Evolutionary conservation across 2,888 invertebrate species (phyloP).

Genomic region (Pilophorus perplexus): DNA sequence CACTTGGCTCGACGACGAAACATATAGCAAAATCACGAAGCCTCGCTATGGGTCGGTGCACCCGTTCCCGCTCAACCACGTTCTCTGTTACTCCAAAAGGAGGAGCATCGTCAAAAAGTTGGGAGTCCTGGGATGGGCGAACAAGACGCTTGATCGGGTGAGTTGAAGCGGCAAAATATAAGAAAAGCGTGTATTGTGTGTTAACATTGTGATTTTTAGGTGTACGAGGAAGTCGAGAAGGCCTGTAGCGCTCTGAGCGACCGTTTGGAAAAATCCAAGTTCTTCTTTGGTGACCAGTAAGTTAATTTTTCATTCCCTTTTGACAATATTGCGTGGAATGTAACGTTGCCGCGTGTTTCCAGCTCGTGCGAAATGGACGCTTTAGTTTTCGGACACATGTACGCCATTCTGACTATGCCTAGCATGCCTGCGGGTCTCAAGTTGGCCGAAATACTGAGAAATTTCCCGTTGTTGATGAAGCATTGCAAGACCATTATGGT

Average conservation of each 20-base stretch:
- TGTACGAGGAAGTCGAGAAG: conserved; percentile 67
- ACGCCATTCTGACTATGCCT: conserved; percentile 85
- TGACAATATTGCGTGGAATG: background rate
- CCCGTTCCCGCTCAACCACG: conserved; percentile 85
- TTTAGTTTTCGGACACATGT: conserved; percentile 94
- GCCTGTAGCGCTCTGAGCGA: conserved; percentile 86
- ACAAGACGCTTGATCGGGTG: conserved; percentile 75
- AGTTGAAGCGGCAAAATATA: conserved; percentile 27
- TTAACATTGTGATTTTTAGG: conserved; percentile 47
- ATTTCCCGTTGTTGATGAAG: conserved; percentile 12
- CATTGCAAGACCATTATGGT: conserved; percentile 41
- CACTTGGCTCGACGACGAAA: conserved; percentile 79
- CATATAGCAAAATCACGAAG: conserved; percentile 77
- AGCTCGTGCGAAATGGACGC: conserved; percentile 95
- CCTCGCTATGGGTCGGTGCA: conserved; percentile 84
- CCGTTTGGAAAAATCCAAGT: conserved; percentile 73
- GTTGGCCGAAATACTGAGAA: conserved; percentile 61
- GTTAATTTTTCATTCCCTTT: conserved; percentile 50
- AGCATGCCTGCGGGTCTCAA: conserved; percentile 80
- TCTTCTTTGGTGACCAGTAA: conserved; percentile 77
- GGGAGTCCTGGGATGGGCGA: conserved; percentile 76
- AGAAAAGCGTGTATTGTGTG: background rate
- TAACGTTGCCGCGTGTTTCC: conserved; percentile 50
- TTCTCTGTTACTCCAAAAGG: conserved; percentile 77
- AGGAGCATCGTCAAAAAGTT: conserved; percentile 67